Evolutionary conservation across 2,797 vertebrate genomes (phyloP), one percentile per base, ranked within the genome.

Genomic region (Oreonectes daqikongensis): DNA sequence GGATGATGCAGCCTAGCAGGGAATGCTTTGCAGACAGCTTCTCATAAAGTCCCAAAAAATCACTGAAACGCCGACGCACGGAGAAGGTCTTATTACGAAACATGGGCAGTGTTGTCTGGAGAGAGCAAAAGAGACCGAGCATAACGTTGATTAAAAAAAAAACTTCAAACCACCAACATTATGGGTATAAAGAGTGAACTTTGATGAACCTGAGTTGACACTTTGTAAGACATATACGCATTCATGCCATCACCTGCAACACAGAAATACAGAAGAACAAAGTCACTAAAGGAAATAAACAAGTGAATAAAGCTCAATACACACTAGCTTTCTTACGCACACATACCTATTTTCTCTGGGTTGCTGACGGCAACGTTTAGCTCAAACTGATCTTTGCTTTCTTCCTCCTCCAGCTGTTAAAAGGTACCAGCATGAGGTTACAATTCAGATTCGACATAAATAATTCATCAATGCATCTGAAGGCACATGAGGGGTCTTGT

Each of bases 271-370:
- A 60, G 14, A 40, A 64, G 30, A 55, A 52, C 9, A 64, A 14
- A 0, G 14, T 60, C 14, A 44, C 15, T 42, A 3, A 4, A 55
- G 12, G 9, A 59, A 32, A 10, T 12, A 42, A 42, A 42, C 3
- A 22, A 30, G 35, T 18, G 10, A 55, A 14, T 4, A 68, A 40
- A n/a, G 14, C n/a, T 24, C 10, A 12, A 63, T n/a, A 68, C 1
- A 40, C 24, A 32, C 32, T 2, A n/a, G 11, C 46, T 11, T 20
- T n/a, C 32, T 2, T 14, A 35, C 30, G 42, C 30, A 84, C 46
- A 88, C 95, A 93, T 82, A 99, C 97, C 97, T 52, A 98, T 91
- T 94, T 99, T 99, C 88, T 99, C 97, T 0, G 97, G 97, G 81
- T 99, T 96, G 3, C 95, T 97, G 80, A 99, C 95, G 17, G 94